Evolutionary conservation across 2,888 invertebrate genomes (phyloP).

Genomic region (Zelleria hepariella): DNA sequence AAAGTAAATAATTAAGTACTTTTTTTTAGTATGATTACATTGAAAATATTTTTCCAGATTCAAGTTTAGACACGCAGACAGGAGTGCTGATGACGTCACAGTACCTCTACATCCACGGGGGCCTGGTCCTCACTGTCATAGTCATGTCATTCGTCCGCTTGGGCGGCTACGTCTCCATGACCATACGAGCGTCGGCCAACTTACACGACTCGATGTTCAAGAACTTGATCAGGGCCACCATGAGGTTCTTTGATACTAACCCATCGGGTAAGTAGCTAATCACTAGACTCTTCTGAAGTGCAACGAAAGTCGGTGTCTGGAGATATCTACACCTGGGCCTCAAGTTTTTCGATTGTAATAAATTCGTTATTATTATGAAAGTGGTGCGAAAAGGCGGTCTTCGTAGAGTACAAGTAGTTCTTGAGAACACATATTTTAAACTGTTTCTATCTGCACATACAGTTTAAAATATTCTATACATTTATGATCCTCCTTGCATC

Average conservation of each 20-base stretch:
- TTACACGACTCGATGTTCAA: slow-evolving; percentile 84
- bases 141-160: slow-evolving; percentile 67
- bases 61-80: slow-evolving; percentile 34
- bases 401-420: too few relatives aligned
- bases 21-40: too few relatives aligned
- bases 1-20: too few relatives aligned
- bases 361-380: not conserved
- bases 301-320: too few relatives aligned
- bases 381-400: not conserved
- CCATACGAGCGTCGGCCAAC: slow-evolving; percentile 76
- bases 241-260: slow-evolving; percentile 84
- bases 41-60: slow-evolving; percentile 33
- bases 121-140: slow-evolving; percentile 46
- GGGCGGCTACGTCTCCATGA: slow-evolving; percentile 71
- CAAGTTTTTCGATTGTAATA: too few relatives aligned
- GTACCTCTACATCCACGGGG: slow-evolving; percentile 46
- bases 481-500: too few relatives aligned
- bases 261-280: slow-evolving; percentile 73
- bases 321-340: too few relatives aligned
- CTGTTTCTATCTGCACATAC: too few relatives aligned
- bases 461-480: too few relatives aligned
- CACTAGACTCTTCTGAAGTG: not conserved
- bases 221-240: slow-evolving; percentile 76
- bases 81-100: slow-evolving; percentile 43
- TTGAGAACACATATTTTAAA: too few relatives aligned